Percentiles rank a stretch among this genome's conserved stretches.
Evolutionary conservation across 2,888 invertebrate species (phyloP).

Genomic region (Amphipoea lucens): DNA sequence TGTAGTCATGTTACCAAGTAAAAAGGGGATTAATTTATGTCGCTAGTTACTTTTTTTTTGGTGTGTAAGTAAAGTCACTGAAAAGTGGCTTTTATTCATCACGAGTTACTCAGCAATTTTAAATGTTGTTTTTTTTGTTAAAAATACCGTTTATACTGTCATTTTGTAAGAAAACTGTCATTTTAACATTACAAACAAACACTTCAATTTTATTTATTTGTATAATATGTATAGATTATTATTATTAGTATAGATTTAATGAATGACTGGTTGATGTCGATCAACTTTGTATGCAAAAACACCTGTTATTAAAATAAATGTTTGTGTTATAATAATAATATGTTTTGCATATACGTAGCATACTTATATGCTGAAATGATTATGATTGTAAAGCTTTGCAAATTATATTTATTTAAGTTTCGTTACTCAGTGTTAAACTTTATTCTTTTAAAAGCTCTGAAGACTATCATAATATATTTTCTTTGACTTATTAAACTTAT

Average conservation of each 20-base stretch:
- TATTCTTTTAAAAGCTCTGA: background rate
- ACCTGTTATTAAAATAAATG: constrained; percentile 1
- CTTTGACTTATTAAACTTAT: background rate
- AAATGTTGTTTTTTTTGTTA: too few species aligned
- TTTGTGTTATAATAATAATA: constrained; percentile 7
- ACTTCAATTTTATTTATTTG: too few species aligned
- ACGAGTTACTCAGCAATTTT: background rate
- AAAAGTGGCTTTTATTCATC: background rate
- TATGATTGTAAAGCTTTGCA: background rate
- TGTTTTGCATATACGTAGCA: background rate
- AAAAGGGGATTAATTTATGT: constrained; percentile 17
- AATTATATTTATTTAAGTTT: constrained; percentile 1
- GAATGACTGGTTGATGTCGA: too few species aligned
- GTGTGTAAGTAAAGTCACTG: background rate
- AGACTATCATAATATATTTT: background rate
- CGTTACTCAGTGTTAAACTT: background rate
- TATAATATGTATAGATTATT: too few species aligned
- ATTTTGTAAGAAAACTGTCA: too few species aligned
- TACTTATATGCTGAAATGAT: background rate
- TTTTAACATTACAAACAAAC: too few species aligned
- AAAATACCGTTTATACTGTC: too few species aligned
- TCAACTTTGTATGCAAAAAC: background rate
- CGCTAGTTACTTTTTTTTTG: background rate
- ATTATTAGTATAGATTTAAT: too few species aligned
- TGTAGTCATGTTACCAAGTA: background rate